A percentile compares a stretch with the other conserved stretches of the same genome.
Conservation (phyloP, 2,888 invertebrate species). For the Drosophila emarginata region DNA sequence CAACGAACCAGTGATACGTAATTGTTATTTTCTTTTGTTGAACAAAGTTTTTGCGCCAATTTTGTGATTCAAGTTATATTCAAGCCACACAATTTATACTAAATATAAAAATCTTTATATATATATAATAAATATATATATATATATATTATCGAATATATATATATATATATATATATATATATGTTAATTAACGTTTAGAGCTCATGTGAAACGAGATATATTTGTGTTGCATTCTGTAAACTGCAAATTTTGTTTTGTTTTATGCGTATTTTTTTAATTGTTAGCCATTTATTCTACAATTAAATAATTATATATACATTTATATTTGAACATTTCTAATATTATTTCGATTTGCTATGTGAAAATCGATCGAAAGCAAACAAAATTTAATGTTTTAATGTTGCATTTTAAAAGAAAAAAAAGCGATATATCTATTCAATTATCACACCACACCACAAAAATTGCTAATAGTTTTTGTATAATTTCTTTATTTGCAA, state of each 20-base stretch:
- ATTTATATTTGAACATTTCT: constrained; percentile 4
- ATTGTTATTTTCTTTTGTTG: constrained; percentile 37
- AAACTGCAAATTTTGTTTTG: constrained; percentile 63
- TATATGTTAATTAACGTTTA: constrained; percentile 38
- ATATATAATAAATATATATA: not conserved
- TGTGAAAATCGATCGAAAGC: constrained; percentile 16
- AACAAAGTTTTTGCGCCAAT: constrained; percentile 70
- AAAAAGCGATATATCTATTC: constrained; percentile 35
- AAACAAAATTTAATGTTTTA: constrained; percentile 54
- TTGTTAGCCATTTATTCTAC: constrained; percentile 74
- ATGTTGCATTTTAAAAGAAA: constrained; percentile 62
- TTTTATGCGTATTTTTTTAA: constrained; percentile 74
- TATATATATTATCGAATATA: not conserved
- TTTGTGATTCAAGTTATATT: constrained; percentile 70
- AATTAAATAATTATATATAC: constrained; percentile 6
- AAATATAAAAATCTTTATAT: not conserved
- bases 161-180: not conserved
- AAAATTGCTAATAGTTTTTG: constrained; percentile 56
- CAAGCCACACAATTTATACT: constrained; percentile 63
- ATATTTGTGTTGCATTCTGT: constrained; percentile 62
- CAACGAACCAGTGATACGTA: constrained; percentile 75
- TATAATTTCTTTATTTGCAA: constrained; percentile 58
- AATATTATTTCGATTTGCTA: constrained; percentile 33
- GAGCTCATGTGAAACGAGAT: constrained; percentile 41
- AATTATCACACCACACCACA: constrained; percentile 36